These are phyloP conservation scores for Carabus problematicus DNA, from an alignment of 2,888 invertebrate species.

Conservation along the genomic window DNA sequence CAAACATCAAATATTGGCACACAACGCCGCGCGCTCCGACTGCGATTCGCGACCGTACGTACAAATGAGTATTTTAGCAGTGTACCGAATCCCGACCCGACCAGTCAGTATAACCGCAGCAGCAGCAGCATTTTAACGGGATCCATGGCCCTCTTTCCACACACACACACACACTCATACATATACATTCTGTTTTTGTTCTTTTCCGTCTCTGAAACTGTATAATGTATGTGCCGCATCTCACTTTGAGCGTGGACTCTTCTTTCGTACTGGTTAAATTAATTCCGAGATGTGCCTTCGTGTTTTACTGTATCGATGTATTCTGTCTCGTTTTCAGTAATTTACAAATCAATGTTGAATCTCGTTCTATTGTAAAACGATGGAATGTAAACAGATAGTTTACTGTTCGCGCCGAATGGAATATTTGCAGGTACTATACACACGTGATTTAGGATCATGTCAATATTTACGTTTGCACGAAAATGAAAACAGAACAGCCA, in stretches of 20 bases:
- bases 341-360: no score
- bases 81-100: no score
- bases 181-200: conserved; percentile 2
- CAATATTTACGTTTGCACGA: conserved; percentile 6
- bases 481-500: conserved; percentile 3
- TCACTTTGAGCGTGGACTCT: no score
- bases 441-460: background rate
- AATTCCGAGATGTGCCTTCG: no score
- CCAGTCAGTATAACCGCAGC: conserved; percentile 8
- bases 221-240: conserved; percentile 1
- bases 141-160: conserved; percentile 1
- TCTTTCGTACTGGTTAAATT: no score
- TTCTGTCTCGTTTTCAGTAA: no score
- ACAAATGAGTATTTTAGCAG: conserved; percentile 16
- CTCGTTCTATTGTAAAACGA: no score
- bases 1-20: conserved; percentile 28
- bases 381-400: no score
- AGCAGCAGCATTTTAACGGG: conserved; percentile 10
- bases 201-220: conserved; percentile 12
- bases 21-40: background rate
- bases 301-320: no score
- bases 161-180: no score
- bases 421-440: no score
- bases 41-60: conserved; percentile 10
- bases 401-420: no score